These are phyloP conservation scores for Rhagoletis zephyria DNA, from an alignment of 1,140 invertebrate species.

Conservation along the genomic window DNA sequence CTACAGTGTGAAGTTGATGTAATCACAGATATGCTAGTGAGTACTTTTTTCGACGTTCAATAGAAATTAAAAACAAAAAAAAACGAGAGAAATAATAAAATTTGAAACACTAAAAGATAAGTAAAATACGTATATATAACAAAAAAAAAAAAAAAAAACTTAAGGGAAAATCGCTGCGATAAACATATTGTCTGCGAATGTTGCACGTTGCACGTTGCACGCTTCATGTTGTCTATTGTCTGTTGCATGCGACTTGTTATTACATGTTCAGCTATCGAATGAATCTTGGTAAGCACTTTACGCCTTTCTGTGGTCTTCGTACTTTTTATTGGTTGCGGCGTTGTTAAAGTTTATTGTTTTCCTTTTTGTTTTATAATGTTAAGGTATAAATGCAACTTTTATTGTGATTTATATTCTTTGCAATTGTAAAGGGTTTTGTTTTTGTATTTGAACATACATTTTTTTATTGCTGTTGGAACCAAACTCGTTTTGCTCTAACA, in stretches of 20 bases:
- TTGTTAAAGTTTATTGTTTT: not conserved
- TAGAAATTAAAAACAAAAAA: not conserved
- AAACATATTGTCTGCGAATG: not conserved
- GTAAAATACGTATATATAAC: not conserved
- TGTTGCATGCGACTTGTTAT: not conserved
- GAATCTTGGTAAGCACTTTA: not conserved
- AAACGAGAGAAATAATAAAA: not conserved
- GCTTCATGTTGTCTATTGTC: not conserved
- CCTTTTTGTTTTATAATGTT: not conserved
- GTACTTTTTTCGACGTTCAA: not conserved
- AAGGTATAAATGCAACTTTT: not conserved
- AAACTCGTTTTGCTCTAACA: too few relatives aligned
- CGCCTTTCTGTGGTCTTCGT: not conserved
- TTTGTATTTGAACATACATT: too few relatives aligned
- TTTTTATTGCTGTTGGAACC: too few relatives aligned
- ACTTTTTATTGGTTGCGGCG: not conserved
- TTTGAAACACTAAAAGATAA: not conserved
- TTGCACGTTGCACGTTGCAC: not conserved
- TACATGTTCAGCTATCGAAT: not conserved
- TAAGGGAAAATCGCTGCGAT: not conserved
- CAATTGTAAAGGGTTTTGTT: too few relatives aligned
- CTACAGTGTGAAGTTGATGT: constrained; percentile 18
- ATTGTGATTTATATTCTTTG: not conserved
- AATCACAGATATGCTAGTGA: not conserved
- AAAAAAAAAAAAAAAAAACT: not conserved